Evolutionary conservation across 2,888 invertebrate species (phyloP), one percentile per base, ranked within the genome.

Genomic region (Acronicta alni): DNA sequence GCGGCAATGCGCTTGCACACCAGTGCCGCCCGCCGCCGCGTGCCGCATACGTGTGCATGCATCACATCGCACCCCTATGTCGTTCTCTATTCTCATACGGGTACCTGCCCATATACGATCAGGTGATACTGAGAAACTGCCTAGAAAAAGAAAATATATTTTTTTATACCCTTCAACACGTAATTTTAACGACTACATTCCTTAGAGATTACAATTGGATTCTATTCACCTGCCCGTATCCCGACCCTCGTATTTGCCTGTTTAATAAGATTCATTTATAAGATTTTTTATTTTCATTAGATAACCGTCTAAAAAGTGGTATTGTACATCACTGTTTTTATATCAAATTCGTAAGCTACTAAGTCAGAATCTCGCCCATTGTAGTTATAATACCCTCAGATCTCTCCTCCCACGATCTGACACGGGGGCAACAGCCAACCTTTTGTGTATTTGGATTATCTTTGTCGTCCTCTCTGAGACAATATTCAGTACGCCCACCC

Each of bases 221-320:
- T 86, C 85, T 83, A 81, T 86, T 87, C 89, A 93, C 91, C 92
- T 92, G 89, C 89, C 88, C 88, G 84, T 82, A 90, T 89, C 77
- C 75, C 72, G 68, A 81, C 81, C 81, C 81, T 81, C 54, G 59
- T 68, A 75, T 84, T 86, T 84, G 79, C 84, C 80, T 72, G 75
- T 61, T 82, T 85, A 87, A 84, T 83, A 81, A 87, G 77, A 78
- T 84, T 77, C 72, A 72, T 81, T 84, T 82, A 79, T 83, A 74
- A 59, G 58, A 70, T 78, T 77, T 49, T 72, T 79, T 77, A 79
- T 80, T 79, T 67, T 52, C 66, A 76, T 72, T 58, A 73, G 71
- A 87, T 84, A 80, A 55, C 65, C 75, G 67, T 46, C 61, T 77
- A 79, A 80, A 73, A 70, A 48, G 58, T 71, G 68, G 38, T 63